These are phyloP conservation scores for Myripristis jacobus DNA, from an alignment of 2,797 vertebrate species.

Conservation along the genomic window DNA sequence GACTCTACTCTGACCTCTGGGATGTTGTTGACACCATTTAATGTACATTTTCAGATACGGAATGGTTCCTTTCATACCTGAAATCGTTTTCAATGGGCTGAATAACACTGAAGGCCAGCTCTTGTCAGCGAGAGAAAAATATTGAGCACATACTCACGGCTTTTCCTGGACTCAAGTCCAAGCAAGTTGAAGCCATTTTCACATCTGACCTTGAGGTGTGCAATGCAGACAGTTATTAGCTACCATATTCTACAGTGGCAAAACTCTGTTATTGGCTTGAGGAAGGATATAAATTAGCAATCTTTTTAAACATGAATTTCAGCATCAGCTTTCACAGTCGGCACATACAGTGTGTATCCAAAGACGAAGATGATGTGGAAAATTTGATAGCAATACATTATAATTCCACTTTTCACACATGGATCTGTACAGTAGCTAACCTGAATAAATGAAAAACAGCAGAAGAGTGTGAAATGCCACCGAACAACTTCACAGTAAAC, in stretches of 20 bases:
- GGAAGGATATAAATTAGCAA: conserved; percentile 49
- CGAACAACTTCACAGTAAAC: conserved; percentile 70
- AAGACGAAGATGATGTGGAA: conserved; percentile 61
- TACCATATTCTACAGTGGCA: conserved; percentile 39
- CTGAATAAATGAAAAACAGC: conserved; percentile 64
- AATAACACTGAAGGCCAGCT: conserved; percentile 63
- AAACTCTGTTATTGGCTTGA: conserved; percentile 66
- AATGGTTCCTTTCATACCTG: conserved; percentile 73
- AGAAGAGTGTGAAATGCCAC: conserved; percentile 58
- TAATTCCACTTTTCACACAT: conserved; percentile 75
- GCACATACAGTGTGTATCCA: conserved; percentile 62
- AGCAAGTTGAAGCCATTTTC: conserved; percentile 65
- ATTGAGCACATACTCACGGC: conserved; percentile 38
- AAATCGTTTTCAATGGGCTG: conserved; percentile 76
- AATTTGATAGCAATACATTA: conserved; percentile 62
- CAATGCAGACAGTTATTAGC: conserved; percentile 68
- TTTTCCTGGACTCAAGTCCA: conserved; percentile 32
- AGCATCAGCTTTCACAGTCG: conserved; percentile 63
- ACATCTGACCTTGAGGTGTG: conserved; percentile 71
- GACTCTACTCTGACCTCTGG: conserved; percentile 79
- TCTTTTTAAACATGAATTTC: conserved; percentile 61
- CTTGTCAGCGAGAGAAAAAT: conserved; percentile 74
- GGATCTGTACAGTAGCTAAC: conserved; percentile 48
- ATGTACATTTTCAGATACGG: conserved; percentile 83
- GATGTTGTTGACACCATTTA: conserved; percentile 82